phyloP scores from a whole-genome alignment of 2,113 vertebrate species.

The Pluvianellus socialis region DNA sequence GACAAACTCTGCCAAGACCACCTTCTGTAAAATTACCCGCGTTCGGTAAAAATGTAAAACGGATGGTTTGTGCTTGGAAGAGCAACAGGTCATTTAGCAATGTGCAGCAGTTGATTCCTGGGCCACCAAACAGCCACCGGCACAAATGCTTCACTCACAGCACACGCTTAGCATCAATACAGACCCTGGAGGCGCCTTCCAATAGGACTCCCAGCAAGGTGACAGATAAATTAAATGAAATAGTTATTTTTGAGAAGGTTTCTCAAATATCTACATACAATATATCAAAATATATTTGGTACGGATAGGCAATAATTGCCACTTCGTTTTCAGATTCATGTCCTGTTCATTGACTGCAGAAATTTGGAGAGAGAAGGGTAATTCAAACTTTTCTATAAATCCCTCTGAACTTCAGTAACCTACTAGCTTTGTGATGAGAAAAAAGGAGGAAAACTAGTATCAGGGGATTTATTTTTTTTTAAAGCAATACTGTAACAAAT shows the following conservation, averaged over 20 bases:
- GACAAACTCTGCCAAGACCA: neutral
- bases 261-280: neutral
- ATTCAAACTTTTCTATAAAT: neutral
- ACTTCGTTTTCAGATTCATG: neutral
- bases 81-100: neutral
- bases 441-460: neutral
- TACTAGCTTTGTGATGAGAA: neutral
- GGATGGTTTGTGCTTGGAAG: neutral
- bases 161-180: rapidly evolving
- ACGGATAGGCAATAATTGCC: neutral
- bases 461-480: neutral
- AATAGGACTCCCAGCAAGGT: neutral
- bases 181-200: neutral
- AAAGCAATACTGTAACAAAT: neutral
- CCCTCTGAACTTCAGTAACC: neutral
- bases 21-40: neutral
- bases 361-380: neutral
- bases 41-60: neutral
- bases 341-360: neutral
- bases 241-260: neutral
- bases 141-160: neutral
- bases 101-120: neutral
- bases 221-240: neutral
- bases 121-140: neutral
- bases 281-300: neutral